A percentile compares a stretch with the other conserved stretches of the same genome.
These are phyloP conservation scores for Sus cebifrons DNA, from an alignment of 2,797 vertebrate species.

Conservation along the genomic window DNA sequence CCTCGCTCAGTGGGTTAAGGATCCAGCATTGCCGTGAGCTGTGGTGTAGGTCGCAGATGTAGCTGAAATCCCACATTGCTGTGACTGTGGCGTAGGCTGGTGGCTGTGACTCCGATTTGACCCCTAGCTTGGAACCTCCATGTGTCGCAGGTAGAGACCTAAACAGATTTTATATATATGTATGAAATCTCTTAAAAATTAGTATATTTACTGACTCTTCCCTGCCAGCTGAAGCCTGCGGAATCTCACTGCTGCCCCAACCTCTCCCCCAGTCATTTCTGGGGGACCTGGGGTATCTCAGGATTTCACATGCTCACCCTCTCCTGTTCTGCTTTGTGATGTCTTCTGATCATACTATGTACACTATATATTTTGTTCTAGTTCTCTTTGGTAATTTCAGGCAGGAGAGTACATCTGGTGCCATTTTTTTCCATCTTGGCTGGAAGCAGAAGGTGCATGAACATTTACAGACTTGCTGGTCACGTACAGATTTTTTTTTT, in stretches of 20 bases:
- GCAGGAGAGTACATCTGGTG: background rate
- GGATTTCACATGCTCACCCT: background rate
- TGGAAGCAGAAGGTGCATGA: background rate
- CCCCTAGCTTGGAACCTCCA: too few relatives aligned
- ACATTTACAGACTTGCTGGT: background rate
- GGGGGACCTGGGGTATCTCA: background rate
- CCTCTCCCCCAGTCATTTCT: background rate
- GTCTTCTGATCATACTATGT: background rate
- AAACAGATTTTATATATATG: too few relatives aligned
- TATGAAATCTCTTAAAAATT: background rate
- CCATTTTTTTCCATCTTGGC: background rate
- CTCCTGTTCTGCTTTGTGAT: background rate
- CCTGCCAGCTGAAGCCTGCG: background rate
- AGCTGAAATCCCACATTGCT: too few relatives aligned
- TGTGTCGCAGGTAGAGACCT: too few relatives aligned
- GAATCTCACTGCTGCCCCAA: background rate
- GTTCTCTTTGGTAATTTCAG: background rate
- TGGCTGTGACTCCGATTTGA: too few relatives aligned
- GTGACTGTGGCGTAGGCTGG: too few relatives aligned
- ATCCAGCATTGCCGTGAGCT: too few relatives aligned
- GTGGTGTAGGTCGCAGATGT: too few relatives aligned
- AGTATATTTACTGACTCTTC: background rate
- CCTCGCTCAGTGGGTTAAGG: too few relatives aligned
- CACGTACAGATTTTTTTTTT: conserved; percentile 12
- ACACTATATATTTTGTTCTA: background rate